Conservation (phyloP, 1,140 invertebrate genomes). For the Euura lappo region DNA sequence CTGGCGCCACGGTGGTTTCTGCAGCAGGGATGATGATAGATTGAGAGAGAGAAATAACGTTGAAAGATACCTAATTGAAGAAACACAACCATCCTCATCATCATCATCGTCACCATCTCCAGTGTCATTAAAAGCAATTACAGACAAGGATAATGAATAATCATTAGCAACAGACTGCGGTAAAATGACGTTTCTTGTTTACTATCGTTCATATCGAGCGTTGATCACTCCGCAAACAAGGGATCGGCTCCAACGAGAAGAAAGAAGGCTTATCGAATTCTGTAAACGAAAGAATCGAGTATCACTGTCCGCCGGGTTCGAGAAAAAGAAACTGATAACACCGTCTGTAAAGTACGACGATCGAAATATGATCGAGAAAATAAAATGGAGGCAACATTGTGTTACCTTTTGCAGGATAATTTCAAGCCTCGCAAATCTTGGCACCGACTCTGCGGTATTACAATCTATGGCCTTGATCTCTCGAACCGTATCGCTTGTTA, state of each 20-base stretch:
- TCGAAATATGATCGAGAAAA: too few species aligned
- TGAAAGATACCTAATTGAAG: background rate
- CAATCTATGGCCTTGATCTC: too few species aligned
- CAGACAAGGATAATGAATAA: background rate
- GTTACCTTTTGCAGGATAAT: too few species aligned
- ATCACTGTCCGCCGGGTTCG: too few species aligned
- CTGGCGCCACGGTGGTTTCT: background rate
- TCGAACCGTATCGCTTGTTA: too few species aligned
- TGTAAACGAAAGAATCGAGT: background rate
- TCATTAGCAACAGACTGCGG: background rate
- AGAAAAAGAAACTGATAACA: too few species aligned
- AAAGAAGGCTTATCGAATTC: background rate
- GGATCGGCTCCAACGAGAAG: background rate
- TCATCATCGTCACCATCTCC: background rate
- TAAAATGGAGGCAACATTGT: too few species aligned
- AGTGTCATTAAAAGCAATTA: background rate
- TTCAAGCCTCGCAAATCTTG: too few species aligned
- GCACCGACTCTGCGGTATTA: too few species aligned
- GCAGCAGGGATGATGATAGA: background rate
- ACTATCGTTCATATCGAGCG: background rate
- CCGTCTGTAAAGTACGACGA: too few species aligned
- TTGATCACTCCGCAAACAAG: conserved; percentile 2
- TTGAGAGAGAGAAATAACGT: background rate
- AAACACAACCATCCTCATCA: background rate
- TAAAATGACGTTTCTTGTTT: background rate